phyloP scores from a whole-genome alignment of 2,797 vertebrate species.

The Distichodus sexfasciatus region DNA sequence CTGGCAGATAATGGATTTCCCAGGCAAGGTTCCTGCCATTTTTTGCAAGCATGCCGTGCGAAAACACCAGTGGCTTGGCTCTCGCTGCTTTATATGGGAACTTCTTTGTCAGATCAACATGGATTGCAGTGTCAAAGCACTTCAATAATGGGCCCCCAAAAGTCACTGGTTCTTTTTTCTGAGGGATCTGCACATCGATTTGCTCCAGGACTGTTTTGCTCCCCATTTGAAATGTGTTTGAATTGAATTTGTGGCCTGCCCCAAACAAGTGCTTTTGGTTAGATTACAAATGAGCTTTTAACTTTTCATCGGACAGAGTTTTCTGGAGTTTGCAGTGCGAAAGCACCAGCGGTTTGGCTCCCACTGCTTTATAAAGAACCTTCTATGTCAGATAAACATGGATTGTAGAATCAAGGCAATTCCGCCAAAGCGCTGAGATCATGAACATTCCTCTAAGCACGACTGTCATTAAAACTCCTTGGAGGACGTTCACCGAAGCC shows the following conservation, averaged over 20 bases:
- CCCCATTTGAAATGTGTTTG: not conserved
- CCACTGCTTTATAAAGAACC: slow-evolving; percentile 2
- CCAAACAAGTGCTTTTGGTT: slow-evolving; percentile 17
- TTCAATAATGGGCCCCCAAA: too few species aligned
- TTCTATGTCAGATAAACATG: slow-evolving; percentile 18
- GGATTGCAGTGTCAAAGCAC: slow-evolving; percentile 9
- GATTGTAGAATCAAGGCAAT: slow-evolving; percentile 13
- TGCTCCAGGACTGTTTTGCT: slow-evolving; percentile 4
- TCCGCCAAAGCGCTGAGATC: not conserved
- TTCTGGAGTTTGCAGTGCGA: slow-evolving; percentile 17
- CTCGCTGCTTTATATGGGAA: slow-evolving; percentile 6
- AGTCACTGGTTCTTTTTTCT: too few species aligned
- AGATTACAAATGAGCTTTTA: slow-evolving; percentile 36
- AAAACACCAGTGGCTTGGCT: slow-evolving; percentile 22
- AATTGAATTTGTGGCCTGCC: not conserved
- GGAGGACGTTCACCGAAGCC: not conserved
- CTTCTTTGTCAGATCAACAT: slow-evolving; percentile 18
- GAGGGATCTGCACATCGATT: too few species aligned
- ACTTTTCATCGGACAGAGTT: too few species aligned
- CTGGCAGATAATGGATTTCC: slow-evolving; percentile 28
- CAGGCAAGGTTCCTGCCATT: slow-evolving; percentile 31
- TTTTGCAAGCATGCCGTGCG: slow-evolving; percentile 16
- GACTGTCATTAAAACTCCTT: not conserved
- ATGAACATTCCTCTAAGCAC: not conserved
- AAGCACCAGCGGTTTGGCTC: slow-evolving; percentile 21